phyloP scores from a whole-genome alignment of 2,113 vertebrate species.

The Apodemus sylvaticus region DNA sequence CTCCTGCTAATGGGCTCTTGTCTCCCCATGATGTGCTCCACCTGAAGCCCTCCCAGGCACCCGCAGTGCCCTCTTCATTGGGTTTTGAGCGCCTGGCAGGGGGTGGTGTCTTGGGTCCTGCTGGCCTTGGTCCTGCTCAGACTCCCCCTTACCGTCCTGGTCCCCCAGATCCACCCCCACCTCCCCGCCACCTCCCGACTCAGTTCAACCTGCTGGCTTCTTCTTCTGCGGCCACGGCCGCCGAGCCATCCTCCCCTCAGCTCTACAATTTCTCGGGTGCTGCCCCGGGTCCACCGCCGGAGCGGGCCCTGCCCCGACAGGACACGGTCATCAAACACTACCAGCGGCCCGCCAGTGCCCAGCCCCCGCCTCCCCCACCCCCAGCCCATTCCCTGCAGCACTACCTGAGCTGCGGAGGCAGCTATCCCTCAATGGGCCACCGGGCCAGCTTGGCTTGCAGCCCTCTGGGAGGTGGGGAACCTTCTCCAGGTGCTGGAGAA shows the following conservation, averaged over 20 bases:
- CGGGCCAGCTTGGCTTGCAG: constrained; percentile 92
- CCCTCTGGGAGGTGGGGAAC: constrained; percentile 92
- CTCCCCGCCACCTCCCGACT: constrained; percentile 90
- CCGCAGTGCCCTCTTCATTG: constrained; percentile 90
- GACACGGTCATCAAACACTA: constrained; percentile 99
- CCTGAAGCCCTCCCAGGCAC: constrained; percentile 92
- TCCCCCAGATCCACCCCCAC: constrained; percentile 87
- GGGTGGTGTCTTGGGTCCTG: constrained; percentile 80
- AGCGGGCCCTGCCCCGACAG: constrained; percentile 92
- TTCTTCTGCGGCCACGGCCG: constrained; percentile 88
- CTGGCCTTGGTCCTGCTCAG: constrained; percentile 86
- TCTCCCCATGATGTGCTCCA: constrained; percentile 96
- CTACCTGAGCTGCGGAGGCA: constrained; percentile 94
- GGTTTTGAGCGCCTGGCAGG: constrained; percentile 87
- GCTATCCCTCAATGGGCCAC: constrained; percentile 92
- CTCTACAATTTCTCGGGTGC: constrained; percentile 95
- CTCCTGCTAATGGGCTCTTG: constrained; percentile 94
- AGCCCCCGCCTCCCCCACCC: constrained; percentile 87
- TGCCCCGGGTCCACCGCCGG: constrained; percentile 87
- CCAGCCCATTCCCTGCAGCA: constrained; percentile 94
- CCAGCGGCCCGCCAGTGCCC: constrained; percentile 92
- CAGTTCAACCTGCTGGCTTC: constrained; percentile 96
- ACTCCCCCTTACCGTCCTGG: constrained; percentile 89
- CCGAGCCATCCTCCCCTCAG: constrained; percentile 89
- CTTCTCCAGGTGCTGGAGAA: constrained; percentile 88